phyloP scores from a whole-genome alignment of 2,888 invertebrate genomes.

The Blera fallax region DNA sequence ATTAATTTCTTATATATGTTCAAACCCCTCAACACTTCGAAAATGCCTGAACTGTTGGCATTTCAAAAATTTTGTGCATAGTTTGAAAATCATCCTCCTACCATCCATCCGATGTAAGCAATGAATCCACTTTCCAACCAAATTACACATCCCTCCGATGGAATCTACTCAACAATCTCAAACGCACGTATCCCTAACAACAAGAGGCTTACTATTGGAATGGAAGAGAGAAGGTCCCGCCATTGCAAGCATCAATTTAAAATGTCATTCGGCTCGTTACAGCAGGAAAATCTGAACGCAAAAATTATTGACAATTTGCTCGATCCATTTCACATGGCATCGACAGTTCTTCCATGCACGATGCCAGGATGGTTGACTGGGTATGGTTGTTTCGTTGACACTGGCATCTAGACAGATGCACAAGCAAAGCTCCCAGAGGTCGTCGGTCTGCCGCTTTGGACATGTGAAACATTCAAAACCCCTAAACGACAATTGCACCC shows the following conservation, averaged over 20 bases:
- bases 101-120: background rate
- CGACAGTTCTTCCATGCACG: conserved; percentile 32
- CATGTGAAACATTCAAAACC: conserved; percentile 63
- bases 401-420: conserved; percentile 48
- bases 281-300: conserved; percentile 67
- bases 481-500: conserved; percentile 69
- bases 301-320: conserved; percentile 77
- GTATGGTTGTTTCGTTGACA: conserved; percentile 31
- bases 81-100: no score
- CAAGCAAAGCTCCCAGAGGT: conserved; percentile 5
- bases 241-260: conserved; percentile 63
- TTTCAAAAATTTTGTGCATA: no score
- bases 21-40: no score
- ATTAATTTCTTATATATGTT: no score
- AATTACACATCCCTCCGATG: conserved; percentile 20
- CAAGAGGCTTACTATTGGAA: background rate
- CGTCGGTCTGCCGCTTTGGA: conserved; percentile 52
- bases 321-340: conserved; percentile 76
- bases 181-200: conserved; percentile 2
- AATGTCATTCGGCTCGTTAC: conserved; percentile 67
- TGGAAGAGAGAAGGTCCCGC: conserved; percentile 3
- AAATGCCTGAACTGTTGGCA: no score
- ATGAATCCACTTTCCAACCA: conserved; percentile 8
- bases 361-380: background rate
- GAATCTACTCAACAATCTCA: background rate